Percentiles rank a stretch among this genome's conserved stretches.
phyloP scores from a whole-genome alignment of 2,797 vertebrate species.

The Pitangus sulphuratus region DNA sequence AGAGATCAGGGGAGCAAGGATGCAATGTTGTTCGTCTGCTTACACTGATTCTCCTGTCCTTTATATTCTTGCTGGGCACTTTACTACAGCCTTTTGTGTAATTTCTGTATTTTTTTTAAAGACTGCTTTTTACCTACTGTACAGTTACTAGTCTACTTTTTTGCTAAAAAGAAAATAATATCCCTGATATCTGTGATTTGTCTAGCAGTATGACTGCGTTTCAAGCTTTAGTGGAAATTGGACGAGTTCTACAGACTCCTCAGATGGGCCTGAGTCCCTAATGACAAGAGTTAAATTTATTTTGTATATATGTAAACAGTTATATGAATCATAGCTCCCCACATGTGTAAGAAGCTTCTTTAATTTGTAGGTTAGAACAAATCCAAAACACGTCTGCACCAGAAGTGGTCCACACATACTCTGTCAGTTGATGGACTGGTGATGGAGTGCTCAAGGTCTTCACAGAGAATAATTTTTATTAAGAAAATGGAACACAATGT shows the following conservation, averaged over 20 bases:
- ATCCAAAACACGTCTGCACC: not conserved
- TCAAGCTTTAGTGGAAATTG: not conserved
- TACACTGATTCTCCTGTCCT: slow-evolving; percentile 8
- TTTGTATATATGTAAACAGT: slow-evolving; percentile 12
- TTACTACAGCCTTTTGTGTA: slow-evolving; percentile 50
- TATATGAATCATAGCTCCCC: not conserved
- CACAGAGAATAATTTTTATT: not conserved
- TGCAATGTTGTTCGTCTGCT: not conserved
- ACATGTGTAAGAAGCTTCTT: not conserved
- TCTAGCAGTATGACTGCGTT: not conserved
- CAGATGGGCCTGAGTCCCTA: not conserved
- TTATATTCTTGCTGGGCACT: slow-evolving; percentile 53
- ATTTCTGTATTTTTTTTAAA: slow-evolving; percentile 47
- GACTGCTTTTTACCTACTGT: slow-evolving; percentile 55
- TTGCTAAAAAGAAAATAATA: slow-evolving; percentile 16
- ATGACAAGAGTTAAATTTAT: slow-evolving; percentile 4
- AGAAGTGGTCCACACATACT: not conserved
- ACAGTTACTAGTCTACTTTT: slow-evolving; percentile 52
- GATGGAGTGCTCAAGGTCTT: not conserved
- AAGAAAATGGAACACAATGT: not conserved
- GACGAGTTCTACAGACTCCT: not conserved
- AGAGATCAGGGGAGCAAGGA: not conserved
- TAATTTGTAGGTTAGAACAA: not conserved
- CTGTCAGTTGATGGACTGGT: not conserved
- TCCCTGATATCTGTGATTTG: not conserved